phyloP scores from a whole-genome alignment of 92 coral and sea anemone species.

The Micromussa lordhowensis region DNA sequence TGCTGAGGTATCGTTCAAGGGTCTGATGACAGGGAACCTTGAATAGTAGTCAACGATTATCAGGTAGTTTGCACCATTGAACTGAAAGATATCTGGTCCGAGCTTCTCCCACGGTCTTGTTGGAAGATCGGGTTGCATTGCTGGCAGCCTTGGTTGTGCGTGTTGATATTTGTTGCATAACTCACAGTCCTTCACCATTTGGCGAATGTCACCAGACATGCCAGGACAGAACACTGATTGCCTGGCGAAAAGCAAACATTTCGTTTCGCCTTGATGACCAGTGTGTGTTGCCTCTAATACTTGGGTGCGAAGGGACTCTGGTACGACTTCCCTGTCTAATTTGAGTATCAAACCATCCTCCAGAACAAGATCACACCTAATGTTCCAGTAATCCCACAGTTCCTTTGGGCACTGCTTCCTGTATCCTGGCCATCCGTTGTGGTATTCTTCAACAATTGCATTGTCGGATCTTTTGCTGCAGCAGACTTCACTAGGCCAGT shows the following conservation, averaged over 20 bases:
- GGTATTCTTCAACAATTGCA: constrained; percentile 35
- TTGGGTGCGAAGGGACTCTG: constrained; percentile 22
- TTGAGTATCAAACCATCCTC: constrained; percentile 58
- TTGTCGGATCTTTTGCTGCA: background rate
- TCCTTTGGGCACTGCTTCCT: constrained; percentile 61
- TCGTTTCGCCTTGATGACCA: constrained; percentile 67
- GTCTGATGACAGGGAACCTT: too few relatives aligned
- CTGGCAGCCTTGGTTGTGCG: too few relatives aligned
- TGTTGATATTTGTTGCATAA: too few relatives aligned
- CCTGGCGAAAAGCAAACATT: constrained; percentile 63
- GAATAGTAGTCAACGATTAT: too few relatives aligned
- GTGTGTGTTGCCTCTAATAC: constrained; percentile 50
- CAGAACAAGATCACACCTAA: constrained; percentile 63
- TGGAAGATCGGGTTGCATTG: too few relatives aligned
- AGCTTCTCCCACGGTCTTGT: too few relatives aligned
- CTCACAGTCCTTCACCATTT: constrained; percentile 60
- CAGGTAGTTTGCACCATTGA: too few relatives aligned
- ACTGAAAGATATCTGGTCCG: too few relatives aligned
- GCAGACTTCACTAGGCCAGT: constrained; percentile 8
- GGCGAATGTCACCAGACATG: constrained; percentile 40
- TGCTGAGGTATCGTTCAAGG: too few relatives aligned
- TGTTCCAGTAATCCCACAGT: constrained; percentile 64
- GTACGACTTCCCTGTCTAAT: constrained; percentile 36
- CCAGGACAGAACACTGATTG: constrained; percentile 49
- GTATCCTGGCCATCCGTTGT: constrained; percentile 55